phyloP scores from a whole-genome alignment of 2,797 vertebrate genomes.

The Hylomyscus alleni region DNA sequence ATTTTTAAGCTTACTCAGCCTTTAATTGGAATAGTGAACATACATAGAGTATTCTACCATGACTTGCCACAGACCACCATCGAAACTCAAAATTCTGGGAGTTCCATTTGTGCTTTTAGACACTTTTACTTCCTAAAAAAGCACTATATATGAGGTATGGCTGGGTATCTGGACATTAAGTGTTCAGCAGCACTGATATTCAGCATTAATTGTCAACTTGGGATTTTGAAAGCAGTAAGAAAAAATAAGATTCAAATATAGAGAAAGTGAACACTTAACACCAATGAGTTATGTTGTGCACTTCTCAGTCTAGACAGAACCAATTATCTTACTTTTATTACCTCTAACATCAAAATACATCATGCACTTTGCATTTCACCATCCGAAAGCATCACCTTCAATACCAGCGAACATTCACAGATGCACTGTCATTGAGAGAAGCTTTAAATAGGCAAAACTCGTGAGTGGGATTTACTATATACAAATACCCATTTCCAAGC shows the following conservation, averaged over 20 bases:
- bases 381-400: slow-evolving; percentile 82
- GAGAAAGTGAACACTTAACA: slow-evolving; percentile 77
- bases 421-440: slow-evolving; percentile 87
- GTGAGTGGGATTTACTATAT: slow-evolving; percentile 87
- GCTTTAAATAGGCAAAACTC: slow-evolving; percentile 88
- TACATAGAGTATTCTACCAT: slow-evolving; percentile 73
- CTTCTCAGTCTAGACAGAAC: slow-evolving; percentile 79
- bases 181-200: slow-evolving; percentile 76
- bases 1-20: slow-evolving; percentile 87
- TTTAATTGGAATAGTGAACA: slow-evolving; percentile 75
- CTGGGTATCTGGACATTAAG: slow-evolving; percentile 58
- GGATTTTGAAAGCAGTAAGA: slow-evolving; percentile 75
- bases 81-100: slow-evolving; percentile 78
- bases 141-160: slow-evolving; percentile 71
- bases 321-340: slow-evolving; percentile 85
- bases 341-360: slow-evolving; percentile 85
- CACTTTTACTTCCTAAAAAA: slow-evolving; percentile 71
- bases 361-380: slow-evolving; percentile 87
- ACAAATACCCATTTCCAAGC: slow-evolving; percentile 89
- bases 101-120: slow-evolving; percentile 80
- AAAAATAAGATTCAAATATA: slow-evolving; percentile 56
- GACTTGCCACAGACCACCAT: slow-evolving; percentile 73
- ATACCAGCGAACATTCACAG: slow-evolving; percentile 87
- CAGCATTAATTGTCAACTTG: slow-evolving; percentile 72
- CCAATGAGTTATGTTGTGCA: slow-evolving; percentile 77